Percentiles rank a stretch among this genome's conserved stretches.
Conservation (phyloP, 1,140 invertebrate species). For the Halesus radiatus region DNA sequence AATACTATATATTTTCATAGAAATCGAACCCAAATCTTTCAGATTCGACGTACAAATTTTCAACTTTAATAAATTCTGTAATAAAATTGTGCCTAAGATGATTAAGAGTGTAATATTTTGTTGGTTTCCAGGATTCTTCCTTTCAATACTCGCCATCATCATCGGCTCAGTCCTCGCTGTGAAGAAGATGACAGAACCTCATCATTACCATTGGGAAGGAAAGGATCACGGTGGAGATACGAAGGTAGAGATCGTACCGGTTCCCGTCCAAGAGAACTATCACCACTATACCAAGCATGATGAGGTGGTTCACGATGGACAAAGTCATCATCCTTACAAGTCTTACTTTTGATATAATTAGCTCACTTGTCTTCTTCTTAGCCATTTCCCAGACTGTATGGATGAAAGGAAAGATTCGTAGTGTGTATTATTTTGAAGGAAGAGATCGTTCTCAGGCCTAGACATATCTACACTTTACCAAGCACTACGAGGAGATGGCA, state of each 20-base stretch:
- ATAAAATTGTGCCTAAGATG: too few relatives aligned
- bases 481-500: too few relatives aligned
- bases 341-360: neutral
- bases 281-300: conserved; percentile 58
- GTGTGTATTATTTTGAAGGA: too few relatives aligned
- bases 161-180: conserved; percentile 63
- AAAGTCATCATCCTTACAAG: conserved; percentile 5
- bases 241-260: conserved; percentile 64
- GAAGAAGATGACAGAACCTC: conserved; percentile 60
- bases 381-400: too few relatives aligned
- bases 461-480: too few relatives aligned
- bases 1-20: too few relatives aligned
- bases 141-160: conserved; percentile 65
- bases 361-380: neutral
- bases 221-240: conserved; percentile 62
- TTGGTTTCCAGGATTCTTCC: conserved; percentile 62
- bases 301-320: conserved; percentile 17
- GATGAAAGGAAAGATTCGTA: too few relatives aligned
- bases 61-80: too few relatives aligned
- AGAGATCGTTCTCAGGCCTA: too few relatives aligned
- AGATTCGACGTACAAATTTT: too few relatives aligned
- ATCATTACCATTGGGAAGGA: conserved; percentile 59
- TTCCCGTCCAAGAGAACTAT: conserved; percentile 61
- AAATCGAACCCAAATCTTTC: too few relatives aligned
- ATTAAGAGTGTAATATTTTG: too few relatives aligned